Evolutionary conservation across 1,140 invertebrate genomes (phyloP).

Genomic region (Mercenaria mercenaria): DNA sequence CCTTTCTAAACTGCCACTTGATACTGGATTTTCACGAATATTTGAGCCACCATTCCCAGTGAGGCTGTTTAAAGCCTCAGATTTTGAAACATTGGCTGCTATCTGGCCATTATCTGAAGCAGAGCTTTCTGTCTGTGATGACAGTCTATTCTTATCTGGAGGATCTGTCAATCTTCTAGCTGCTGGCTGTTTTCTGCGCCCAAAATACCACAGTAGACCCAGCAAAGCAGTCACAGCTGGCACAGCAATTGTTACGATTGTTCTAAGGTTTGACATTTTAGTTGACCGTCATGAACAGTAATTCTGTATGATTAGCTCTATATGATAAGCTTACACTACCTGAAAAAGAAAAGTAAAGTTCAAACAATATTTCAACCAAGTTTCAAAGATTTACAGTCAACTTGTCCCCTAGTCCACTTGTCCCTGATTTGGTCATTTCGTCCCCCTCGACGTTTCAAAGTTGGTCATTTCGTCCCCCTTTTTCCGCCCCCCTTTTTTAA

Average conservation of each 20-base stretch:
- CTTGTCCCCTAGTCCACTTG: too few relatives aligned
- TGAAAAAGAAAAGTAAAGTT: too few relatives aligned
- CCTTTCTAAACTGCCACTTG: not conserved
- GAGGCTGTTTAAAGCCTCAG: constrained; percentile 38
- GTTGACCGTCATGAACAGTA: too few relatives aligned
- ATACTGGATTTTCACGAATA: not conserved
- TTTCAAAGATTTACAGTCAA: too few relatives aligned
- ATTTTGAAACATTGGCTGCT: constrained; percentile 52
- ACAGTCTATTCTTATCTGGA: constrained; percentile 4
- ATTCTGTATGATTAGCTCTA: too few relatives aligned
- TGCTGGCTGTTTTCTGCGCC: constrained; percentile 64
- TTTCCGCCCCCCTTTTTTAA: too few relatives aligned
- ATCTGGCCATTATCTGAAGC: not conserved
- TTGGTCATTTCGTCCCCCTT: too few relatives aligned
- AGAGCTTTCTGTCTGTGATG: not conserved
- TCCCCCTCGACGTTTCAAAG: too few relatives aligned
- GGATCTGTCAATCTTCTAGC: not conserved
- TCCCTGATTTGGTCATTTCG: too few relatives aligned
- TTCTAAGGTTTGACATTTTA: constrained; percentile 67
- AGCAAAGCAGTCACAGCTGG: constrained; percentile 73
- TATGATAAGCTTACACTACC: too few relatives aligned
- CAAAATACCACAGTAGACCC: constrained; percentile 76
- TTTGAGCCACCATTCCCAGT: not conserved
- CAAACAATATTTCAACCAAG: too few relatives aligned
- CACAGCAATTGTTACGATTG: constrained; percentile 69